A percentile compares a stretch with the other conserved stretches of the same genome.
Evolutionary conservation across 2,888 invertebrate genomes (phyloP).

Genomic region (Prosopocoilus inquinatus): DNA sequence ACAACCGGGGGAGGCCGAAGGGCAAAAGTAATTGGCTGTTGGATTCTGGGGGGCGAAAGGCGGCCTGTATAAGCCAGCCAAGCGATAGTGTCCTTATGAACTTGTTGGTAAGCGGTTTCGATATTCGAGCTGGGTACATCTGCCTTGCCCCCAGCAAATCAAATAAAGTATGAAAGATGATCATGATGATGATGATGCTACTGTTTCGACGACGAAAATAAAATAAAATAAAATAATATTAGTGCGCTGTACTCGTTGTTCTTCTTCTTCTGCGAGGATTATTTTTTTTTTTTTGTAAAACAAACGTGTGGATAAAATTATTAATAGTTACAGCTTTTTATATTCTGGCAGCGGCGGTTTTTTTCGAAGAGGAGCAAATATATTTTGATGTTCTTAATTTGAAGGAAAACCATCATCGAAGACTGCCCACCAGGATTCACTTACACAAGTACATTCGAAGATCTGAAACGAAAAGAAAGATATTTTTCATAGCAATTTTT

Average conservation of each 20-base stretch:
- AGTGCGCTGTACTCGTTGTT: slow-evolving; percentile 21
- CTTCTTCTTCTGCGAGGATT: not conserved
- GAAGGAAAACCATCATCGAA: too few species aligned
- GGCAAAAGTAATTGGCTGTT: slow-evolving; percentile 45
- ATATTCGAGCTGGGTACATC: slow-evolving; percentile 89
- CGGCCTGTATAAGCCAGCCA: slow-evolving; percentile 52
- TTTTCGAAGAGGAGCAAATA: too few species aligned
- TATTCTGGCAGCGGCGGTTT: too few species aligned
- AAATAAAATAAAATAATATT: slow-evolving; percentile 1
- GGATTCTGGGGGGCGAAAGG: slow-evolving; percentile 45
- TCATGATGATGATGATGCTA: not conserved
- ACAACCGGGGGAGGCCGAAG: slow-evolving; percentile 42
- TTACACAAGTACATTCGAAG: too few species aligned
- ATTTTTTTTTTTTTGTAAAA: not conserved
- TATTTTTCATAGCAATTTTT: too few species aligned
- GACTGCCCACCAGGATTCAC: too few species aligned
- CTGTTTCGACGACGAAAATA: not conserved
- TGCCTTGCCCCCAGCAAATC: slow-evolving; percentile 65
- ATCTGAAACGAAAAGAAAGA: too few species aligned
- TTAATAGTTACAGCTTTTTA: not conserved
- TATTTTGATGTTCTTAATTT: too few species aligned
- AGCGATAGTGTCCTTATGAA: slow-evolving; percentile 88
- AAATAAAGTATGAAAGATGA: slow-evolving; percentile 20
- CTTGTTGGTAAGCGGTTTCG: slow-evolving; percentile 92
- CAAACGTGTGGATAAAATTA: not conserved